Percentiles rank a stretch among this genome's conserved stretches.
phyloP scores from a whole-genome alignment of 2,888 invertebrate species.

The Monopis laevigella region DNA sequence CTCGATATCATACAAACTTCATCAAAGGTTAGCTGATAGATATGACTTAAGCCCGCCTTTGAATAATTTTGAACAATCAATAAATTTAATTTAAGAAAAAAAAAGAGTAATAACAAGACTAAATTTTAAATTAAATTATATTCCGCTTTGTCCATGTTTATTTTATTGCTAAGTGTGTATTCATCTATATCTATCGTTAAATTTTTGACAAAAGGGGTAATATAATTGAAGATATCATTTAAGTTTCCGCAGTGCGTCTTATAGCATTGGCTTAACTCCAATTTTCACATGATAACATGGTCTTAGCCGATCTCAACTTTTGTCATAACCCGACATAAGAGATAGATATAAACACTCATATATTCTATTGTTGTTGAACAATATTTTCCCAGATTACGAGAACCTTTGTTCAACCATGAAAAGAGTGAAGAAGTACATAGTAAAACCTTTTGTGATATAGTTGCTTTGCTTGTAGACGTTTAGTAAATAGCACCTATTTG shows the following conservation, averaged over 20 bases:
- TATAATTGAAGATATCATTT: conserved; percentile 5
- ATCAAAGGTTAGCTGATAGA: no score
- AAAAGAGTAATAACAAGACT: background rate
- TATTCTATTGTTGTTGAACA: conserved; percentile 6
- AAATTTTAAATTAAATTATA: background rate
- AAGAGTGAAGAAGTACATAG: background rate
- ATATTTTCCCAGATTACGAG: conserved; percentile 7
- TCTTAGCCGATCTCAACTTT: conserved; percentile 32
- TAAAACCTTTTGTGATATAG: conserved; percentile 8
- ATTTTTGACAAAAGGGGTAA: background rate
- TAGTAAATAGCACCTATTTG: conserved; percentile 1
- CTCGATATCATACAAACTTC: no score
- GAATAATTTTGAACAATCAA: no score
- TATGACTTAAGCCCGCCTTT: no score
- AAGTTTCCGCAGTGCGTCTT: conserved; percentile 41
- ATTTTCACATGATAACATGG: conserved; percentile 42
- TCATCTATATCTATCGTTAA: background rate
- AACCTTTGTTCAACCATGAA: conserved; percentile 6
- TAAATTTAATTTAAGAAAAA: no score
- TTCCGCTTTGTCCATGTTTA: background rate
- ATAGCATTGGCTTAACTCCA: conserved; percentile 47
- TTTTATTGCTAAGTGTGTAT: background rate
- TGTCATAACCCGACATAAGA: conserved; percentile 18
- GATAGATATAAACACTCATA: conserved; percentile 3
- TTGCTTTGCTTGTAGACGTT: background rate